phyloP scores from a whole-genome alignment of 2,113 vertebrate species.

The Globicephala melas region DNA sequence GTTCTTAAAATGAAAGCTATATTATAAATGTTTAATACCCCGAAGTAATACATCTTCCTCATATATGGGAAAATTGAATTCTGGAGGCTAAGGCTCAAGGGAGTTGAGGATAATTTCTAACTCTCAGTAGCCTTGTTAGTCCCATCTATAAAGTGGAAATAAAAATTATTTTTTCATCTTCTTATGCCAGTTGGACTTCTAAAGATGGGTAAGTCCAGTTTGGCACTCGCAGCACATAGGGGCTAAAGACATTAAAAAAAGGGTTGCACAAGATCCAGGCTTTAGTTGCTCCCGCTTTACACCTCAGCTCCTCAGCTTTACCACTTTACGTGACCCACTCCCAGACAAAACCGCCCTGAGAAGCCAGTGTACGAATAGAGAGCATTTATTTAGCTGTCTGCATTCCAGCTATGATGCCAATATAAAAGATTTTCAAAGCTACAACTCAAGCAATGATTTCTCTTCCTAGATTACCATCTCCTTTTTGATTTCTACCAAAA shows the following conservation, averaged over 20 bases:
- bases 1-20: conserved; percentile 52
- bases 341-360: not conserved
- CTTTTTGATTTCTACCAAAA: not conserved
- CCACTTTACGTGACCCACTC: not conserved
- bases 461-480: not conserved
- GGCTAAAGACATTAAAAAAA: not conserved
- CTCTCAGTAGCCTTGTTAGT: conserved; percentile 24
- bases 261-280: not conserved
- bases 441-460: not conserved
- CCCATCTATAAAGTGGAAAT: conserved; percentile 8
- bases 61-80: not conserved
- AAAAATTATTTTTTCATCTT: conserved; percentile 32
- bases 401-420: not conserved
- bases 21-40: conserved; percentile 16
- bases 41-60: conserved; percentile 52
- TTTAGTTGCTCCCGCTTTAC: not conserved
- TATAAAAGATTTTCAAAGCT: not conserved
- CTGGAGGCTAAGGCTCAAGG: not conserved
- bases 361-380: not conserved
- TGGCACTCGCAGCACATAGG: not conserved
- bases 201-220: not conserved
- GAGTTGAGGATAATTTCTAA: conserved; percentile 44
- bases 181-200: conserved; percentile 30
- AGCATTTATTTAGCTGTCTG: not conserved
- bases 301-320: not conserved